Conservation (phyloP, 2,797 vertebrate species). For the Myripristis jacobus region DNA sequence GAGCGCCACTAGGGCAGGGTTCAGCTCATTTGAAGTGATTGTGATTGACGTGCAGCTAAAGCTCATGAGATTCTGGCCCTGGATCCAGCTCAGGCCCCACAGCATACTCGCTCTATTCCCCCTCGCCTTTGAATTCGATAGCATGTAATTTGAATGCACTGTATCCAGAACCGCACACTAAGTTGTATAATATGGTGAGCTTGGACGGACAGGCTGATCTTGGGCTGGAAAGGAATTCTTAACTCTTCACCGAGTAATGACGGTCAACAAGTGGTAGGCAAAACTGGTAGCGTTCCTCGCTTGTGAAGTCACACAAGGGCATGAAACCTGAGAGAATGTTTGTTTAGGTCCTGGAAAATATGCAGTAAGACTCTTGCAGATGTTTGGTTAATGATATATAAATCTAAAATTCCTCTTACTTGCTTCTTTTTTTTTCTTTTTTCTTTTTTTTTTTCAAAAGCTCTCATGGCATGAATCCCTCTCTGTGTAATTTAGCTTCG, state of each 20-base stretch:
- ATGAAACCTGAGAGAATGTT: slow-evolving; percentile 73
- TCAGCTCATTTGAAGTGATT: slow-evolving; percentile 62
- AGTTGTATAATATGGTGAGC: slow-evolving; percentile 77
- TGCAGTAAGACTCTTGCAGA: slow-evolving; percentile 64
- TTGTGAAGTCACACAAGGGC: slow-evolving; percentile 66
- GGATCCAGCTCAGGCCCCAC: slow-evolving; percentile 56
- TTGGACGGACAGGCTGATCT: slow-evolving; percentile 60
- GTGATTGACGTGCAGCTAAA: slow-evolving; percentile 71
- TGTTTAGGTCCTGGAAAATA: slow-evolving; percentile 71
- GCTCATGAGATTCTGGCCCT: slow-evolving; percentile 60
- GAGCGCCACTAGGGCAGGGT: slow-evolving; percentile 52
- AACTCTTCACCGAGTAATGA: slow-evolving; percentile 67
- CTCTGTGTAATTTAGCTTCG: slow-evolving; percentile 63
- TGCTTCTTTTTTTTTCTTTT: slow-evolving; percentile 36
- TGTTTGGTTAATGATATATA: slow-evolving; percentile 74
- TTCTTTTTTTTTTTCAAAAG: no score
- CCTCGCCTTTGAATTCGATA: slow-evolving; percentile 77
- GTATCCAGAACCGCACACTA: slow-evolving; percentile 78
- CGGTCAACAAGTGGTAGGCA: slow-evolving; percentile 50
- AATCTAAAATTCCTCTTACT: slow-evolving; percentile 62
- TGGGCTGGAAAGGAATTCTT: slow-evolving; percentile 54
- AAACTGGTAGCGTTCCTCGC: slow-evolving; percentile 54
- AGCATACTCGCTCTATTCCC: slow-evolving; percentile 47
- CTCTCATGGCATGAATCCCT: slow-evolving; percentile 33
- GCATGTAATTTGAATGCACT: slow-evolving; percentile 82